Evolutionary conservation across 2,888 invertebrate species (phyloP).

Genomic region (Thyatira batis): DNA sequence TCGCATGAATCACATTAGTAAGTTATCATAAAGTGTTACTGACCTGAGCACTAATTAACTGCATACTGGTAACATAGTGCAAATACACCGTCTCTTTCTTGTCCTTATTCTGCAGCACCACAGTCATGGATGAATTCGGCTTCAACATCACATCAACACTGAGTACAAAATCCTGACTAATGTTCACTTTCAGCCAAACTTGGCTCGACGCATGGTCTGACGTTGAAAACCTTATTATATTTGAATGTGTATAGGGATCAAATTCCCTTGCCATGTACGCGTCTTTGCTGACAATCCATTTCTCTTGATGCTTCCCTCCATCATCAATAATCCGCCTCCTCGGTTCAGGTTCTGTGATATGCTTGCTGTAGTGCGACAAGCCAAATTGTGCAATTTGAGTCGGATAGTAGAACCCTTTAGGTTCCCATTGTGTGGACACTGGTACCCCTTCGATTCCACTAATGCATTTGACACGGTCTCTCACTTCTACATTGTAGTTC

Average conservation of each 20-base stretch:
- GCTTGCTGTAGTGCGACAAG: slow-evolving; percentile 97
- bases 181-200: slow-evolving; percentile 83
- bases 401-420: slow-evolving; percentile 97
- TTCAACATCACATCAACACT: slow-evolving; percentile 87
- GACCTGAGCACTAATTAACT: slow-evolving; percentile 88
- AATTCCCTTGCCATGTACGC: slow-evolving; percentile 84
- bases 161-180: slow-evolving; percentile 86
- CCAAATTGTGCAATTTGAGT: slow-evolving; percentile 99
- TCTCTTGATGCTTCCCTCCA: slow-evolving; percentile 84
- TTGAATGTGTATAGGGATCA: slow-evolving; percentile 82
- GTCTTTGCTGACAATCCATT: slow-evolving; percentile 89
- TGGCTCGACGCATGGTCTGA: slow-evolving; percentile 86
- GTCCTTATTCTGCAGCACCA: slow-evolving; percentile 88
- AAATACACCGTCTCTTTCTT: slow-evolving; percentile 89
- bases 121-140: slow-evolving; percentile 91
- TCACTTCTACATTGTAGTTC: slow-evolving; percentile 98
- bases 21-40: too few species aligned
- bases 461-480: slow-evolving; percentile 97
- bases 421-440: slow-evolving; percentile 98
- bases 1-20: too few species aligned
- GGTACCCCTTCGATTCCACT: slow-evolving; percentile 97
- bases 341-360: slow-evolving; percentile 92
- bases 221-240: slow-evolving; percentile 88
- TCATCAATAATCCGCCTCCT: slow-evolving; percentile 88
- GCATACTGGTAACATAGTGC: slow-evolving; percentile 90